phyloP scores from a whole-genome alignment of 2,797 vertebrate species.

The Syndactyla subalaris region DNA sequence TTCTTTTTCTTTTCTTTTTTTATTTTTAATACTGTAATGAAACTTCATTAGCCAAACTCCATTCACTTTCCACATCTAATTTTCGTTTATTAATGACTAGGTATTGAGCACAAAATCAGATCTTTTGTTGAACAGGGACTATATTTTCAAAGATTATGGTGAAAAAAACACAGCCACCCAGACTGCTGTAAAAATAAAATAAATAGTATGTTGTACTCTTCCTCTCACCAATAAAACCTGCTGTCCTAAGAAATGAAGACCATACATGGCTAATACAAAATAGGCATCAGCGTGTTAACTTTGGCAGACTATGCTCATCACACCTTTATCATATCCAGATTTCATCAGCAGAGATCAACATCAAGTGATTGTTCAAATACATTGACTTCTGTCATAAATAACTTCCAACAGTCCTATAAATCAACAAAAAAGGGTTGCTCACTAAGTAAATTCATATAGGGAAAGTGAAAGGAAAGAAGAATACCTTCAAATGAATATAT shows the following conservation, averaged over 20 bases:
- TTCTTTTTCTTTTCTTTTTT: neutral
- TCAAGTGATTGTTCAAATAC: neutral
- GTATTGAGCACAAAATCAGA: neutral
- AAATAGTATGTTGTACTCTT: neutral
- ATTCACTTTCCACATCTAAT: neutral
- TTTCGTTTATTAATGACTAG: neutral
- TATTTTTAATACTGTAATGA: neutral
- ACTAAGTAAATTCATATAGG: neutral
- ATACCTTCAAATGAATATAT: neutral
- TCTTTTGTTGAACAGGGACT: neutral
- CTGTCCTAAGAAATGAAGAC: neutral
- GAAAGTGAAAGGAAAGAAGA: neutral
- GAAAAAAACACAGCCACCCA: neutral
- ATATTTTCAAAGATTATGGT: neutral
- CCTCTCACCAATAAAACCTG: neutral
- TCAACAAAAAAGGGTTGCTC: neutral
- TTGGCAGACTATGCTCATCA: neutral
- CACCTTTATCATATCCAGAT: neutral
- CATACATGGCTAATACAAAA: neutral
- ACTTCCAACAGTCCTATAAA: neutral
- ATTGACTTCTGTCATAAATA: neutral
- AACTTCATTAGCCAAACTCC: neutral
- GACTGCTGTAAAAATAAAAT: neutral
- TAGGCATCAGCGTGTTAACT: neutral
- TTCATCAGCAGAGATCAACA: neutral